phyloP scores from a whole-genome alignment of 2,113 vertebrate species.

The Trochalopteron elliotii region DNA sequence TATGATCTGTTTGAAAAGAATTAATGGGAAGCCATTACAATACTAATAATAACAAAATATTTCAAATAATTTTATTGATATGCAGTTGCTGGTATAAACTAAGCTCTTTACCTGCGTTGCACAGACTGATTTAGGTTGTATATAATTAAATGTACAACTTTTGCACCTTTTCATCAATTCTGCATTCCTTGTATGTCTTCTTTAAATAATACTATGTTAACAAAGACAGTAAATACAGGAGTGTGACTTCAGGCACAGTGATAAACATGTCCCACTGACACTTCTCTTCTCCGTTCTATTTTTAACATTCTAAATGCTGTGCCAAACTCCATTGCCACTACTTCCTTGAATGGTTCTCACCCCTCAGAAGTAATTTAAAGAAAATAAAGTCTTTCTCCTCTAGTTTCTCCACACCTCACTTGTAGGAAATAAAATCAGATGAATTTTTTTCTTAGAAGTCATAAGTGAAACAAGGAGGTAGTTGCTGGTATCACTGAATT shows the following conservation, averaged over 20 bases:
- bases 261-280: background rate
- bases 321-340: background rate
- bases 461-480: background rate
- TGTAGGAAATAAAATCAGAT: background rate
- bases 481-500: background rate
- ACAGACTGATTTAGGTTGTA: background rate
- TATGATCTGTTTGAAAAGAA: background rate
- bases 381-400: rapidly evolving
- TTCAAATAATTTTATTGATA: background rate
- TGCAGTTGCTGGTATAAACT: background rate
- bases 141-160: background rate
- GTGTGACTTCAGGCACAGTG: background rate
- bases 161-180: background rate
- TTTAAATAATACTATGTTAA: background rate
- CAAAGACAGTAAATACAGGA: background rate
- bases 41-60: background rate
- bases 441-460: background rate
- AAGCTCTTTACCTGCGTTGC: background rate
- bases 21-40: background rate
- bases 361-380: background rate
- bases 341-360: background rate
- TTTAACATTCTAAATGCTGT: background rate
- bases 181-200: background rate
- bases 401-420: background rate
- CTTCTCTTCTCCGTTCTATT: background rate